Evolutionary conservation across 1,140 invertebrate species (phyloP), one percentile per base, ranked within the genome.

Genomic region (Xylocopa sonorina): DNA sequence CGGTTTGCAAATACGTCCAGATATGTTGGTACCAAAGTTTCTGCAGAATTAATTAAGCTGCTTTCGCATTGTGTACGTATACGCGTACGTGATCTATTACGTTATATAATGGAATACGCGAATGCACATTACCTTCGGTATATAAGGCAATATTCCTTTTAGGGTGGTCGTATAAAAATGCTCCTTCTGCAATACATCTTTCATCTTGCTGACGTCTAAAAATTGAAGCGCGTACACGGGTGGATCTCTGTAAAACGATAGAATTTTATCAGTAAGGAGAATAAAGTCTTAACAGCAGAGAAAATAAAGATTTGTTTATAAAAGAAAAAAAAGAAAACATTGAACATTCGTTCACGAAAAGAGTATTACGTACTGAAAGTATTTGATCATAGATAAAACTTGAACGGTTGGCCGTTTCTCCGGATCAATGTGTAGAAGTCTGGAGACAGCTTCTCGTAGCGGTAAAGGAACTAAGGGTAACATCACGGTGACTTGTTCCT

Each of bases 21-120:
- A 99, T 96, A 90, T 98, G 97, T 91, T 97, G 96, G 93, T 98
- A 99, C 95, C 98, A 97, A 24, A 99, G 93, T 97, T 99, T 99
- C 98, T 99, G 94, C 53, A 94, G 93, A 75, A 55, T 57, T 6
- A 18, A 62, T 41, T 3, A 21, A 12, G 0, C 12, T 14, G 9
- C 60, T 4, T 6, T n/a, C 21, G 12, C 14, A 16, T 48, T 27
- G 9, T 21, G 9, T 0, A 24, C 3, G 9, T 4, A 9, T 38
- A 38, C 3, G 9, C 3, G 9, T 38, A 38, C 3, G 10, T n/a
- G 27, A 21, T 16, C 14, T 14, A n/a, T 32, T 62, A 43, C 21
- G 18, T n/a, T 14, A 24, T 2, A 7, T 29, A 41, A 41, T 16
- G 21, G 1, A 58, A 12, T 14, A 5, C 16, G 1, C 24, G 21